phyloP scores from a whole-genome alignment of 2,113 vertebrate species.

The Nannobrachium achirus region DNA sequence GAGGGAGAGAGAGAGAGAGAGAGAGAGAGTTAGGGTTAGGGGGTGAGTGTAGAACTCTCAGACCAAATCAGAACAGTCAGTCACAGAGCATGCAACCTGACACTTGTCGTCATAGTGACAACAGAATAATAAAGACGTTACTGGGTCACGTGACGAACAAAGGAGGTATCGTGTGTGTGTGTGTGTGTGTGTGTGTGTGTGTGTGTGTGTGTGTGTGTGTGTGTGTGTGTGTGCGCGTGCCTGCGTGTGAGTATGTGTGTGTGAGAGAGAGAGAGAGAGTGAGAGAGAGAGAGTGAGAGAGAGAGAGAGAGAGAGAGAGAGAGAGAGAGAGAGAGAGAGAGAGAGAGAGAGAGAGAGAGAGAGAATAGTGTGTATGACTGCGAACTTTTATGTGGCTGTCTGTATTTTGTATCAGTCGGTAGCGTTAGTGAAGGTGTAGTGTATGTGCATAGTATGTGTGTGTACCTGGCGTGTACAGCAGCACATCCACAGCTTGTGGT shows the following conservation, averaged over 20 bases:
- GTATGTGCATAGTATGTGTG: not conserved
- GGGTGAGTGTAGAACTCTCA: not conserved
- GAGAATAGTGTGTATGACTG: too few relatives aligned
- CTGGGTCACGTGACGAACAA: not conserved
- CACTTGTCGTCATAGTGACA: not conserved
- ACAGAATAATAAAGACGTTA: not conserved
- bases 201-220: not conserved
- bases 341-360: too few relatives aligned
- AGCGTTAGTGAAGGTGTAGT: too few relatives aligned
- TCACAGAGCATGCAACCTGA: constrained; percentile 4
- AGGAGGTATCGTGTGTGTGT: not conserved
- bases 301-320: too few relatives aligned
- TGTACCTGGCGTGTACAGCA: constrained; percentile 93
- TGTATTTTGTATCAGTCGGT: too few relatives aligned
- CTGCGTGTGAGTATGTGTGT: not conserved
- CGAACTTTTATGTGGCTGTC: too few relatives aligned
- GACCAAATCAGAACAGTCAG: constrained; percentile 1
- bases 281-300: too few relatives aligned
- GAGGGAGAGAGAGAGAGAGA: too few relatives aligned
- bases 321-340: too few relatives aligned
- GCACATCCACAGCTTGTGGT: constrained; percentile 87
- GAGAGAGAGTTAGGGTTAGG: too few relatives aligned
- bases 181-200: not conserved
- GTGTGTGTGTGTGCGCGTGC: constrained; percentile 4
- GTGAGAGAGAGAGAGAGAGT: too few relatives aligned